Evolutionary conservation across 2,888 invertebrate species (phyloP), one percentile per base, ranked within the genome.

Genomic region (Sabatieria punctata): DNA sequence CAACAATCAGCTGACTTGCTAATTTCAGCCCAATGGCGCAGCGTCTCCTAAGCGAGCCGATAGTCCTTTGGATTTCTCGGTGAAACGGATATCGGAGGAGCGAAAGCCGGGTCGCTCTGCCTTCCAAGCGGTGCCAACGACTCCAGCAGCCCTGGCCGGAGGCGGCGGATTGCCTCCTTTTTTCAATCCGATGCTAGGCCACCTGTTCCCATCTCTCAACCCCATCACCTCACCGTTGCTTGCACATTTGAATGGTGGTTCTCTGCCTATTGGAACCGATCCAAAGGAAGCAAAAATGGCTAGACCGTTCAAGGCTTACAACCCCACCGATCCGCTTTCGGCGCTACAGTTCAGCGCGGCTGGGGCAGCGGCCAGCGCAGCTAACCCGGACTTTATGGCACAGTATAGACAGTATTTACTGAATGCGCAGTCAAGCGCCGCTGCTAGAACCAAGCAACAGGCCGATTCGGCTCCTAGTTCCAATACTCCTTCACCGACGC

Each of bases 291-390:
- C 15, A 15, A 22, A n/a, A 24, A 19, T 21, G 8, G 22, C 30
- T 11, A 39, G 48, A n/a, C 48, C 48, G 23, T 49, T 49, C 45
- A 45, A 49, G 26, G 45, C 45, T 13, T 49, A 49, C 49, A 46
- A 49, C 33, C 49, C 45, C 4, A 2, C 15, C 2, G 45, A 49
- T 21, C 49, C 49, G 8, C n/a, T 22, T 2, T 49, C 49, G 30
- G 45, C 45, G 19, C 30, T 49, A 19, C 45, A 49, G 24, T 8
- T 49, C 11, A 13, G 33, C 15, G 4, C 33, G n/a, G 22, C 35
- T 6, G 38, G 6, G 6, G 6, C 38, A 6, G 18, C 38, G 18
- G 30, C 30, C 30, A 8, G 4, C 27, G 25, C 27, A 19, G 35
- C 41, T 18, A 23, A 35, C n/a, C 41, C 42, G 27, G 27, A 35